Percentiles rank a stretch among this genome's conserved stretches.
phyloP scores from a whole-genome alignment of 2,888 invertebrate genomes.

The Eremobia ochroleuca region DNA sequence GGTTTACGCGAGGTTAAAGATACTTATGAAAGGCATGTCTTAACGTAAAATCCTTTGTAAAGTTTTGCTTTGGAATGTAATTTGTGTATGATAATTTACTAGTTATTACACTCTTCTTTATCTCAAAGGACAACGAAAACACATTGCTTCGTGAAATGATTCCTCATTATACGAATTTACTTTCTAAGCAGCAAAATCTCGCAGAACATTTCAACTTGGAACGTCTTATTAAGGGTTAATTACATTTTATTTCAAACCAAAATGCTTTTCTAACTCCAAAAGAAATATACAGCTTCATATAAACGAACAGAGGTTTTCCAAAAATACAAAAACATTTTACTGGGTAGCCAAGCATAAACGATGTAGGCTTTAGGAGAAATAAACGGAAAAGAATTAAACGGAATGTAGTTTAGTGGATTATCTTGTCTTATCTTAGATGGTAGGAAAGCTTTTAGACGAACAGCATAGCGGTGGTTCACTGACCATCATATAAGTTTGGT shows the following conservation, averaged over 20 bases:
- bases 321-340: slow-evolving; percentile 29
- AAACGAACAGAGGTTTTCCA: slow-evolving; percentile 11
- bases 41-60: slow-evolving; percentile 53
- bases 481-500: slow-evolving; percentile 69
- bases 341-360: slow-evolving; percentile 31
- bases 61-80: slow-evolving; percentile 57
- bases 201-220: slow-evolving; percentile 17
- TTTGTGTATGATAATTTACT: slow-evolving; percentile 54
- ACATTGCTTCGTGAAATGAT: slow-evolving; percentile 28
- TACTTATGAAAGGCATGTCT: slow-evolving; percentile 48
- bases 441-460: slow-evolving; percentile 80
- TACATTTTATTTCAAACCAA: slow-evolving; percentile 17
- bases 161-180: slow-evolving; percentile 31
- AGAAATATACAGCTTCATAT: slow-evolving; percentile 10
- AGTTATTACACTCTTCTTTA: slow-evolving; percentile 44
- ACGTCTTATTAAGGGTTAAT: slow-evolving; percentile 19
- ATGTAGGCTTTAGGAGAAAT: slow-evolving; percentile 44
- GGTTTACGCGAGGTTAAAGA: slow-evolving; percentile 57
- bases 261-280: slow-evolving; percentile 7
- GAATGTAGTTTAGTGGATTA: slow-evolving; percentile 58
- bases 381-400: slow-evolving; percentile 68
- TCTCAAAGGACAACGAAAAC: slow-evolving; percentile 48
- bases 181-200: slow-evolving; percentile 16
- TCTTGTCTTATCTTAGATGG: no score
- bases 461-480: slow-evolving; percentile 68